Conservation (phyloP, 2,113 vertebrate species). For the Brachirus orientalis region DNA sequence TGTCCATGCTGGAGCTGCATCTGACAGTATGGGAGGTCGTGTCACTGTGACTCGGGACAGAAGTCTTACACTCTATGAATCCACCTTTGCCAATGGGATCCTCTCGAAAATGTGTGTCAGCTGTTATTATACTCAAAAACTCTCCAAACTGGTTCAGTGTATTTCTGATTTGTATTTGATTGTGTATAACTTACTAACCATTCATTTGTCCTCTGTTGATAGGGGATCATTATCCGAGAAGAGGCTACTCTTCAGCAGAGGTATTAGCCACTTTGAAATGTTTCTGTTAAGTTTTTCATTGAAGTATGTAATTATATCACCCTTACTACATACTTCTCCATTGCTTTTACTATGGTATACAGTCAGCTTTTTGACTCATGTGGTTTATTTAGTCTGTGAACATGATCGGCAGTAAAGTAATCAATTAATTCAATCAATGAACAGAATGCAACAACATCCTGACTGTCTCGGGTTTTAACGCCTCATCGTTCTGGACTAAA, state of each 20-base stretch:
- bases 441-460: slow-evolving; percentile 82
- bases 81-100: slow-evolving; percentile 86
- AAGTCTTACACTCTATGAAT: slow-evolving; percentile 87
- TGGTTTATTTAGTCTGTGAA: background rate
- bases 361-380: no score
- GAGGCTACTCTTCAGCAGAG: slow-evolving; percentile 85
- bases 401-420: background rate
- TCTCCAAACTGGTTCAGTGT: background rate
- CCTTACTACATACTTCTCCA: no score
- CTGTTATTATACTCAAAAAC: background rate
- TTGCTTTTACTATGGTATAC: no score
- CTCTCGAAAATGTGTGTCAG: slow-evolving; percentile 83
- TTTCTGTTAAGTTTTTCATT: no score
- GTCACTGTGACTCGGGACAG: slow-evolving; percentile 79
- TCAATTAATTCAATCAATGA: background rate
- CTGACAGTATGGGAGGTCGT: slow-evolving; percentile 82
- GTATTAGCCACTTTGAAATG: slow-evolving; percentile 61
- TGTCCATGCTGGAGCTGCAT: slow-evolving; percentile 83
- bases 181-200: background rate
- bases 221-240: slow-evolving; percentile 90
- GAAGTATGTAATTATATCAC: no score
- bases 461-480: slow-evolving; percentile 72
- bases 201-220: slow-evolving; percentile 26
- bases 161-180: slow-evolving; percentile 7
- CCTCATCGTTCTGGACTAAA: slow-evolving; percentile 82